These are phyloP conservation scores for Alcis repandata DNA, from an alignment of 2,888 invertebrate species.

Conservation along the genomic window DNA sequence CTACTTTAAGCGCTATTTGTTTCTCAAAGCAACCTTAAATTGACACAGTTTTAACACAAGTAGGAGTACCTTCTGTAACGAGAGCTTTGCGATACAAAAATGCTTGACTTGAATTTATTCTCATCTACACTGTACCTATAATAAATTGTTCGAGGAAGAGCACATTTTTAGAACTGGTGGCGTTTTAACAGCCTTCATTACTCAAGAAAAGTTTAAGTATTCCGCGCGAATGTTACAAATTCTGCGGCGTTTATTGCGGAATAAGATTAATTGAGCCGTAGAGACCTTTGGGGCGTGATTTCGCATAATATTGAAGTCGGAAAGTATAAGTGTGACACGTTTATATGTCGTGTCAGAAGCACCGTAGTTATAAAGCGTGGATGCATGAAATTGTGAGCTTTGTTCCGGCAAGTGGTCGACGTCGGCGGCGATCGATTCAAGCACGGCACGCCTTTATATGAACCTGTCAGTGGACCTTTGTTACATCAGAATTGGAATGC, in stretches of 20 bases:
- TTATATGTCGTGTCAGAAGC: neutral
- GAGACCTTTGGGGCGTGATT: slow-evolving; percentile 44
- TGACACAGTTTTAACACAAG: slow-evolving; percentile 19
- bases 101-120: slow-evolving; percentile 13
- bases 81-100: slow-evolving; percentile 1
- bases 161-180: slow-evolving; percentile 50
- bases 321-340: slow-evolving; percentile 20
- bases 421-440: neutral
- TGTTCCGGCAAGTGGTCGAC: slow-evolving; percentile 8
- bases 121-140: slow-evolving; percentile 8
- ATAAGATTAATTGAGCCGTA: slow-evolving; percentile 60
- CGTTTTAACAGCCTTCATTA: slow-evolving; percentile 55
- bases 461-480: neutral
- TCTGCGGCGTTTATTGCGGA: slow-evolving; percentile 59
- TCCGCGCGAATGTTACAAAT: slow-evolving; percentile 56
- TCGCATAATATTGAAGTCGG: slow-evolving; percentile 48
- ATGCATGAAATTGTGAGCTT: slow-evolving; percentile 15
- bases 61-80: neutral
- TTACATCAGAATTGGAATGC: neutral
- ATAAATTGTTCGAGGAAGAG: slow-evolving; percentile 27
- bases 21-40: slow-evolving; percentile 19
- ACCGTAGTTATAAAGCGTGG: slow-evolving; percentile 6
- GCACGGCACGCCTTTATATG: neutral
- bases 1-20: slow-evolving; percentile 33
- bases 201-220: slow-evolving; percentile 59